Percentiles rank a stretch among this genome's conserved stretches.
These are phyloP conservation scores for Chelonus formosanus DNA, from an alignment of 2,888 invertebrate genomes.

Conservation along the genomic window DNA sequence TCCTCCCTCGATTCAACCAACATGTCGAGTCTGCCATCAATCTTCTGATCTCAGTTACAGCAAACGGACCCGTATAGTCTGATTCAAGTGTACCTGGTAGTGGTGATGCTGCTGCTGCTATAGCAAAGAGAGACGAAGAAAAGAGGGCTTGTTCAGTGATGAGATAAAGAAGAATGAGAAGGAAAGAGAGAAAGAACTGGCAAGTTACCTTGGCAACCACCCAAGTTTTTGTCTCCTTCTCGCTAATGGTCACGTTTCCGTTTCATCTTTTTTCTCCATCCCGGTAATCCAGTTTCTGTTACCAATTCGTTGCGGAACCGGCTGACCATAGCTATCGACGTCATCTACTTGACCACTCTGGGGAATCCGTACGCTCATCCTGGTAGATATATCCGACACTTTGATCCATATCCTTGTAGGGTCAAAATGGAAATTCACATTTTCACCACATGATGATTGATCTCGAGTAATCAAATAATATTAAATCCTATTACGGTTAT, in stretches of 20 bases:
- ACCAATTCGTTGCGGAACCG: constrained; percentile 43
- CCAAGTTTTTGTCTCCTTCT: constrained; percentile 43
- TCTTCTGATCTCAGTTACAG: constrained; percentile 38
- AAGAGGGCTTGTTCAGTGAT: constrained; percentile 21
- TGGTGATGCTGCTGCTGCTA: not conserved
- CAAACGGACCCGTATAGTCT: constrained; percentile 21
- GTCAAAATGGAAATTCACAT: constrained; percentile 26
- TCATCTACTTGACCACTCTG: constrained; percentile 40
- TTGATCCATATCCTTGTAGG: constrained; percentile 33
- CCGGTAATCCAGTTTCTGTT: constrained; percentile 45
- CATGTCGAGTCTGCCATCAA: constrained; percentile 43
- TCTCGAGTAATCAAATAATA: not conserved
- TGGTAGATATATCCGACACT: constrained; percentile 9
- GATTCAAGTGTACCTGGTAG: constrained; percentile 10
- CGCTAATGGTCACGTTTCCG: constrained; percentile 47
- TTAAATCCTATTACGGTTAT: constrained; percentile 3
- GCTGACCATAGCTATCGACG: constrained; percentile 42
- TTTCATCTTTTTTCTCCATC: constrained; percentile 39
- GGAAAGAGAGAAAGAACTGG: constrained; percentile 13
- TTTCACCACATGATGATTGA: constrained; percentile 5
- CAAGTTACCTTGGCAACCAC: constrained; percentile 41
- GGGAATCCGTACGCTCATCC: constrained; percentile 35
- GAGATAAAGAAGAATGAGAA: constrained; percentile 27
- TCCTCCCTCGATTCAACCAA: constrained; percentile 38
- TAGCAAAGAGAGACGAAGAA: constrained; percentile 15